Conservation (phyloP, 1,140 invertebrate species). For the Hyles euphorbiae region DNA sequence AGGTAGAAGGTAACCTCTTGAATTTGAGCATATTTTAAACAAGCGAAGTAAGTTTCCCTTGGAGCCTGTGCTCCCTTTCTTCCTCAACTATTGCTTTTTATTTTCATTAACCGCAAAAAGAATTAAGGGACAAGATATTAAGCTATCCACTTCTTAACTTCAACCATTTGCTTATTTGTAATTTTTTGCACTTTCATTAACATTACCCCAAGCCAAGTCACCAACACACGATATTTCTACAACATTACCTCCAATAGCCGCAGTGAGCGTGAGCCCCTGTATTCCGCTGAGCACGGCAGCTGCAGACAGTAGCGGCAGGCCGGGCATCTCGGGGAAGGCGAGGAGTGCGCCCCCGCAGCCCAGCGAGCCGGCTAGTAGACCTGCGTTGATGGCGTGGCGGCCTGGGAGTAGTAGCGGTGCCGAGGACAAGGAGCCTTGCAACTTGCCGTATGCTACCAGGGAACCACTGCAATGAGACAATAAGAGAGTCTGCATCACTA, state of each 20-base stretch:
- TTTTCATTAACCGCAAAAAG: too few relatives aligned
- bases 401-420: conserved; percentile 89
- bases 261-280: conserved; percentile 92
- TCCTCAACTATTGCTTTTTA: too few relatives aligned
- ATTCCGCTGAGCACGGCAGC: conserved; percentile 82
- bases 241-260: conserved; percentile 88
- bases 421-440: conserved; percentile 89
- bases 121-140: too few relatives aligned
- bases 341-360: conserved; percentile 84
- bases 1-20: too few relatives aligned
- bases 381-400: conserved; percentile 85
- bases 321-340: conserved; percentile 80
- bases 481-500: neutral
- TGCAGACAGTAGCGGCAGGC: conserved; percentile 80
- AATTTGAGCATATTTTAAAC: too few relatives aligned
- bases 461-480: conserved; percentile 80
- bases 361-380: conserved; percentile 82
- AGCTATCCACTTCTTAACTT: too few relatives aligned
- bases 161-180: too few relatives aligned
- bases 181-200: too few relatives aligned
- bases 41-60: too few relatives aligned
- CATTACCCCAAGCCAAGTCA: neutral
- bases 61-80: too few relatives aligned
- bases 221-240: neutral
- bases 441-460: conserved; percentile 93